These are phyloP conservation scores for Blennius ocellaris DNA, from an alignment of 2,113 vertebrate genomes.

Conservation along the genomic window DNA sequence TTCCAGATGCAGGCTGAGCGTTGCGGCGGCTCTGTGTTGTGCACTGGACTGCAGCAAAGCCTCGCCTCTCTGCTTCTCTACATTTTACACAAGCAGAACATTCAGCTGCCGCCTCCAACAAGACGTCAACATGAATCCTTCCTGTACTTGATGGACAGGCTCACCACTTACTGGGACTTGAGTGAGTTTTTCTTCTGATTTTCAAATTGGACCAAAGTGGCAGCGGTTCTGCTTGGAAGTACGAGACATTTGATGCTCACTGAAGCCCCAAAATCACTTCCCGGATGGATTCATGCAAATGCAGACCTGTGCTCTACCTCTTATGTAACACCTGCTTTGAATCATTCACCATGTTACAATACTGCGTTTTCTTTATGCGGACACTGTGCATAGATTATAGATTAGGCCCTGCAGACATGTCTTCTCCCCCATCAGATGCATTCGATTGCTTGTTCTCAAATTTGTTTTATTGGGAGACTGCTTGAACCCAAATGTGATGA, in stretches of 20 bases:
- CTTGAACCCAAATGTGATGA: too few relatives aligned
- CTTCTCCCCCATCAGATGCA: too few relatives aligned
- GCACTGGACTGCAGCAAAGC: too few relatives aligned
- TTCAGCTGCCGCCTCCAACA: background rate
- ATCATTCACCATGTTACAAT: background rate
- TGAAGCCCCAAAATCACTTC: background rate
- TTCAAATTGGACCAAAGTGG: background rate
- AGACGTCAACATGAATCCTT: background rate
- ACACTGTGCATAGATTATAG: too few relatives aligned
- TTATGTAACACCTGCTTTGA: background rate
- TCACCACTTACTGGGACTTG: background rate
- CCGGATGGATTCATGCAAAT: background rate
- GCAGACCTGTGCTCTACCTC: background rate
- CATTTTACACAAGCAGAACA: background rate
- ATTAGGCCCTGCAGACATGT: too few relatives aligned
- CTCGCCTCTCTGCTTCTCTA: too few relatives aligned
- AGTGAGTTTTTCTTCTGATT: background rate
- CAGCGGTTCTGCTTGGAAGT: background rate
- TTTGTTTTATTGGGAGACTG: too few relatives aligned
- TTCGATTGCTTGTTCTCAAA: too few relatives aligned
- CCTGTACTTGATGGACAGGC: background rate
- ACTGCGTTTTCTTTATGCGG: too few relatives aligned
- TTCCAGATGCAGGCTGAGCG: too few relatives aligned
- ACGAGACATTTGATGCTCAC: background rate
- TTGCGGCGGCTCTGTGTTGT: too few relatives aligned